Conservation (phyloP, 2,113 vertebrate species). For the Oreotrochilus melanogaster region DNA sequence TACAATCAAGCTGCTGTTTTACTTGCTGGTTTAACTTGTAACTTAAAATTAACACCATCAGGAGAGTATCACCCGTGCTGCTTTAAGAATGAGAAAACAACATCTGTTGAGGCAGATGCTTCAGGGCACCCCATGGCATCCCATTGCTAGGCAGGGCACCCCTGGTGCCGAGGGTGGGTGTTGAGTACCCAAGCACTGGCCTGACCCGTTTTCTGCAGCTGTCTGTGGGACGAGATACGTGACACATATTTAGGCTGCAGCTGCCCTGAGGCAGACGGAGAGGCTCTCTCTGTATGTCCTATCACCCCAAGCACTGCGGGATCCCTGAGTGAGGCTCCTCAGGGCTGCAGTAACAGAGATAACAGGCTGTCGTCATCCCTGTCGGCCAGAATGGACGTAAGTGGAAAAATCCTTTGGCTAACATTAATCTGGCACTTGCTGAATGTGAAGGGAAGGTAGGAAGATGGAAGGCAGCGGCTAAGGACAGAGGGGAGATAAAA, state of each 20-base stretch:
- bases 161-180: rapidly evolving
- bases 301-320: rapidly evolving
- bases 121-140: neutral
- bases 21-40: neutral
- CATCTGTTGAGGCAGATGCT: neutral
- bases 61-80: neutral
- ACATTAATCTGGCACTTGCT: neutral
- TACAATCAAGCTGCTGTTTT: neutral
- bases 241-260: neutral
- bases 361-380: neutral
- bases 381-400: neutral
- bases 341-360: neutral
- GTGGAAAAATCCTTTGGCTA: neutral
- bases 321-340: neutral
- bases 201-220: neutral
- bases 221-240: rapidly evolving
- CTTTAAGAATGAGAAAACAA: neutral
- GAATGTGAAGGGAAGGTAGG: neutral
- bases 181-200: rapidly evolving
- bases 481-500: neutral
- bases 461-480: neutral
- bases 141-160: no score
- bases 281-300: neutral
- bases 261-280: neutral
- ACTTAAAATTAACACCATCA: neutral